These are phyloP conservation scores for Reticulitermes speratus DNA, from an alignment of 1,140 invertebrate species.

Conservation along the genomic window DNA sequence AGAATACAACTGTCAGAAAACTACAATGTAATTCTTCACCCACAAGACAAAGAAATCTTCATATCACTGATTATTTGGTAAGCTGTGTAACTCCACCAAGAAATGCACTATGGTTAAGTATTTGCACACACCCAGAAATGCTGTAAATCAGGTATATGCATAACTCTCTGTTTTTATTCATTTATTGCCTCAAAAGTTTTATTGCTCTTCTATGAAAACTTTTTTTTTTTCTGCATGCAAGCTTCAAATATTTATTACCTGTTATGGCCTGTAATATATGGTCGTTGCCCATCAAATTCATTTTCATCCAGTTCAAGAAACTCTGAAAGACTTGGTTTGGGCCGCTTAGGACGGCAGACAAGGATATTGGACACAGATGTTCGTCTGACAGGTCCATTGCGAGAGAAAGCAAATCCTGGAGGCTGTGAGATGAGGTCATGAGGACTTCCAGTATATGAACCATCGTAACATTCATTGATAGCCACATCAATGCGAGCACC, in stretches of 20 bases:
- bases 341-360: slow-evolving; percentile 78
- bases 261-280: slow-evolving; percentile 87
- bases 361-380: slow-evolving; percentile 86
- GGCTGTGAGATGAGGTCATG: slow-evolving; percentile 81
- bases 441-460: slow-evolving; percentile 92
- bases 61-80: too few species aligned
- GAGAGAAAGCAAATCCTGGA: slow-evolving; percentile 61
- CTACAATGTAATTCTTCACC: too few species aligned
- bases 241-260: slow-evolving; percentile 54
- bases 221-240: too few species aligned
- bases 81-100: too few species aligned
- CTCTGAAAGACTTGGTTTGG: slow-evolving; percentile 73
- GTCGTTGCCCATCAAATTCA: slow-evolving; percentile 75
- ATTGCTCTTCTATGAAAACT: too few species aligned
- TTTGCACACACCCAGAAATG: too few species aligned
- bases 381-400: slow-evolving; percentile 79
- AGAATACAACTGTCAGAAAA: too few species aligned
- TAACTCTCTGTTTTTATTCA: too few species aligned
- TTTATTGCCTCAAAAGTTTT: too few species aligned
- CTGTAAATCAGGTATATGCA: too few species aligned
- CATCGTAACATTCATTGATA: slow-evolving; percentile 93
- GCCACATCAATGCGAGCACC: slow-evolving; percentile 91
- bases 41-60: too few species aligned
- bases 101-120: too few species aligned
- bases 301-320: slow-evolving; percentile 80